These are phyloP conservation scores for Metellina segmentata DNA, from an alignment of 2,888 invertebrate genomes.

Conservation along the genomic window DNA sequence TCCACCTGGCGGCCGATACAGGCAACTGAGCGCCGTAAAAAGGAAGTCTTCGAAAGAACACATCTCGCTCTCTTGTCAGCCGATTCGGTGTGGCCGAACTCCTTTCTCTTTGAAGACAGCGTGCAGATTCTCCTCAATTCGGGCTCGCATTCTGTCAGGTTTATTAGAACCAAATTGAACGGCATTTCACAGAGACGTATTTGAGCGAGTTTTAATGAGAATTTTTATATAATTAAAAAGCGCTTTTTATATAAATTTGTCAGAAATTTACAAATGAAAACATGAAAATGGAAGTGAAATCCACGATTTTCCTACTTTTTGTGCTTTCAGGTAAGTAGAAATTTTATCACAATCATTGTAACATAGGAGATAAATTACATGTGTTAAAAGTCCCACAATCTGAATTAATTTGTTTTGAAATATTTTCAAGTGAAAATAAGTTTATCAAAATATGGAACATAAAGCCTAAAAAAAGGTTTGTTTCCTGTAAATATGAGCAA, in stretches of 20 bases:
- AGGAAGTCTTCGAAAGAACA: conserved; percentile 42
- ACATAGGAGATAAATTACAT: no score
- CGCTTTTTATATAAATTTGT: neutral
- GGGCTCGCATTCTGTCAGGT: neutral
- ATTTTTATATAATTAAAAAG: neutral
- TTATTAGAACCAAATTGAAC: no score
- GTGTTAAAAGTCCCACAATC: no score
- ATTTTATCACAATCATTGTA: no score
- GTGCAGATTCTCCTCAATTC: neutral
- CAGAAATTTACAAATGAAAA: neutral
- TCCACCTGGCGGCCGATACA: conserved; percentile 33
- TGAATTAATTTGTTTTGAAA: no score
- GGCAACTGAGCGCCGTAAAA: conserved; percentile 35
- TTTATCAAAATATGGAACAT: no score
- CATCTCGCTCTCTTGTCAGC: conserved; percentile 26
- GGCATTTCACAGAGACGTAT: no score
- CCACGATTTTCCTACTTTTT: neutral
- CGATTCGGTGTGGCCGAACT: neutral
- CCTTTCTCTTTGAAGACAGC: conserved; percentile 5
- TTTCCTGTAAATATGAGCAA: no score
- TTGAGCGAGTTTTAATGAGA: neutral
- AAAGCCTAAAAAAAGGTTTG: no score
- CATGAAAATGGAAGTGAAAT: conserved; percentile 4
- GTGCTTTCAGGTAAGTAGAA: neutral
- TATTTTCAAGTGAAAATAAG: no score